A percentile compares a stretch with the other conserved stretches of the same genome.
Conservation (phyloP, 2,113 vertebrate genomes). For the Sinocyclocheilus maitianheensis region DNA sequence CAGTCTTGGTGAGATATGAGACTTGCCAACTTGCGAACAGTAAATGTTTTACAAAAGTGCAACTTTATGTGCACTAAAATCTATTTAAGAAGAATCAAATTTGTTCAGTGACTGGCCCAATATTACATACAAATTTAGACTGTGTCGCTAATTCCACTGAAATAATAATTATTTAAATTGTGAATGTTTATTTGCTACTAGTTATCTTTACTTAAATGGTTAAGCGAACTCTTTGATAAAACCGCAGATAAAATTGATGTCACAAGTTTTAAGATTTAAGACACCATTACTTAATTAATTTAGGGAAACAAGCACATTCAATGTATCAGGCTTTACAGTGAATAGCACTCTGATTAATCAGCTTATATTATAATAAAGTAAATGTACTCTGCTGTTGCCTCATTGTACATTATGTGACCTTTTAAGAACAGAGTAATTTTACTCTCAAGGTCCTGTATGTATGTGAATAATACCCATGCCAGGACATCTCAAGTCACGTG, state of each 20-base stretch:
- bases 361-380: not conserved
- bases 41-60: not conserved
- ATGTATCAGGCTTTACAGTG: not conserved
- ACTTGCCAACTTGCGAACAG: too few relatives aligned
- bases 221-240: not conserved
- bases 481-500: constrained; percentile 8
- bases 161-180: not conserved
- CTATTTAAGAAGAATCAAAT: not conserved
- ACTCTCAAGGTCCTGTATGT: not conserved
- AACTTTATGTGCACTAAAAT: not conserved
- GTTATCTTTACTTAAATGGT: not conserved
- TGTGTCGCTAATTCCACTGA: not conserved
- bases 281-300: not conserved
- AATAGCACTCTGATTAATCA: constrained; percentile 2
- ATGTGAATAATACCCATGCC: constrained; percentile 20
- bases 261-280: not conserved
- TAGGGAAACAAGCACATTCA: not conserved
- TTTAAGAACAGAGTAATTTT: constrained; percentile 22
- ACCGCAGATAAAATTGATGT: not conserved
- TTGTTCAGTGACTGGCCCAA: not conserved
- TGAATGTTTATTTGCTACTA: not conserved
- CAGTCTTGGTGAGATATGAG: too few relatives aligned
- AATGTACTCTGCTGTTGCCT: not conserved
- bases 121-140: not conserved
- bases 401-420: constrained; percentile 6